Base-by-base conservation (phyloP, 2,113 vertebrate species). In the human (Homo sapiens) region DNA sequence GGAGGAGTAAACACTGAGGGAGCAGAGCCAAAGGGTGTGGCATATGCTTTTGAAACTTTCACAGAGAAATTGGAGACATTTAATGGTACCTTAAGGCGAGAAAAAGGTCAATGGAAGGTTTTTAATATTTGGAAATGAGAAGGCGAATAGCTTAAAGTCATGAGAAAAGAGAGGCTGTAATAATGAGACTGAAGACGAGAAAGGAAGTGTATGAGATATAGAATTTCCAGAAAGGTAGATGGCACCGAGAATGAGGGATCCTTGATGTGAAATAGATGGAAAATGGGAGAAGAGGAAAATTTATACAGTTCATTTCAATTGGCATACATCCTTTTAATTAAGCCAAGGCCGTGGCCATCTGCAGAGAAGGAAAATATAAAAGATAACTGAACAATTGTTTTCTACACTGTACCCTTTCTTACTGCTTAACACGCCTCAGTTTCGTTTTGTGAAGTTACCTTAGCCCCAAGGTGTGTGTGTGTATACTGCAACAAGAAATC, bases 121-220 rank as follows among this genome's bases (percentile, higher is more conserved):
- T 88, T 73, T 35, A 76, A 45, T 94, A 45, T 94, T 64, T 55
- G 45, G 2, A 75, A 78, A 55, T 50, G 16, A 94, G 68, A 78
- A 89, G 17, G 18, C 16, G 23, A 75, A n/a, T 45, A 45, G 35
- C 68, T 92, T 55, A 89, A 85, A 73, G 20, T 81, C 78, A 81
- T 20, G 14, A 73, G 48, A 16, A 78, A 72, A 89, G 7, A 50
- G 11, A 50, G n/a, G 17, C 7, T 12, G 9, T 38, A 90, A 72
- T 81, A 25, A 72, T 20, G n/a, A 89, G 16, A 35, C 2, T 75
- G 40, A 79, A 55, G 40, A 70, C 27, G 12, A 66, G 83, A 93
- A 80, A 64, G 55, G 59, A 94, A 61, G 1, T 5, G 50, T 35
- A 40, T 22, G 11, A 4, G 40, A 45, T 17, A n/a, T 6, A 81